Evolutionary conservation across 2,113 vertebrate genomes (phyloP).

Genomic region (Coreoperca whiteheadi): DNA sequence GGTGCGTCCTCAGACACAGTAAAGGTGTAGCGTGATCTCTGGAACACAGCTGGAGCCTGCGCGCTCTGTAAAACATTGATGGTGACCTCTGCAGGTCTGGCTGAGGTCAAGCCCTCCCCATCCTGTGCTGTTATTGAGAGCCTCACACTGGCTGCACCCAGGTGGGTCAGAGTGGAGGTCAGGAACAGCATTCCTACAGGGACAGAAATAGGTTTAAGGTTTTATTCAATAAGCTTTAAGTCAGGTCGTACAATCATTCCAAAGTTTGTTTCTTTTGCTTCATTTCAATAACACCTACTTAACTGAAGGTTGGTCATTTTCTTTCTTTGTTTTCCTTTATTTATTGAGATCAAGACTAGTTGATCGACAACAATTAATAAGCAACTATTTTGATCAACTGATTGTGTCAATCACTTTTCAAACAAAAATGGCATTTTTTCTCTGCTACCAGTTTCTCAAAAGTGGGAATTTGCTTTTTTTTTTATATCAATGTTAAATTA

Average conservation of each 20-base stretch:
- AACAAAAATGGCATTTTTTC: neutral
- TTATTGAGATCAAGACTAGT: neutral
- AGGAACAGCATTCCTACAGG: conserved; percentile 89
- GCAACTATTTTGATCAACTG: neutral
- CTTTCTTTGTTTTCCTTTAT: neutral
- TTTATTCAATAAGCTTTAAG: neutral
- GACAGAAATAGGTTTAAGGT: neutral
- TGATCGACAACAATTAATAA: neutral
- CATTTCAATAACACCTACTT: neutral
- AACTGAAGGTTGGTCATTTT: neutral
- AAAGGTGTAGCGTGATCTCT: conserved; percentile 88
- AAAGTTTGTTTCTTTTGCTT: neutral
- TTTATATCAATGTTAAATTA: neutral
- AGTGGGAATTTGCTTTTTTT: neutral
- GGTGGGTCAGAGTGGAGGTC: conserved; percentile 84
- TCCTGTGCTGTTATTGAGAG: conserved; percentile 87
- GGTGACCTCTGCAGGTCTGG: conserved; percentile 85
- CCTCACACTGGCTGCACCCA: conserved; percentile 79
- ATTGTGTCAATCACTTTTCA: neutral
- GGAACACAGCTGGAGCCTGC: conserved; percentile 87
- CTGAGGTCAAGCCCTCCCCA: conserved; percentile 84
- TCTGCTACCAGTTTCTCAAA: neutral
- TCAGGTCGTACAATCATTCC: neutral
- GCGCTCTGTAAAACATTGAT: conserved; percentile 85
- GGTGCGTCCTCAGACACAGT: conserved; percentile 86